phyloP scores from a whole-genome alignment of 2,797 vertebrate species.

The Pangasius krempfi region DNA sequence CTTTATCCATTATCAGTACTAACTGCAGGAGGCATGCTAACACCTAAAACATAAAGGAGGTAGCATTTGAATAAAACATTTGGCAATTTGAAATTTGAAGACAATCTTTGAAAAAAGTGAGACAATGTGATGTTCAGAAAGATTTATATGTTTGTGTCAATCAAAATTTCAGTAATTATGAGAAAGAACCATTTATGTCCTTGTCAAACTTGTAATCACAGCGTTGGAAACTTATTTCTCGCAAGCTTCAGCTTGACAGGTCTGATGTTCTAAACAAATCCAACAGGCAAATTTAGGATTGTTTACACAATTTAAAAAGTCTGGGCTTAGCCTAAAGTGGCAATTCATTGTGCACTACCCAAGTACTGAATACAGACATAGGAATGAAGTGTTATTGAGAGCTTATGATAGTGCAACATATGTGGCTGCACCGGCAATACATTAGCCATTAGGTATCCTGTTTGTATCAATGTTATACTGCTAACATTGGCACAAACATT shows the following conservation, averaged over 20 bases:
- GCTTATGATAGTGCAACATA: not conserved
- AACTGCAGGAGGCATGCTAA: not conserved
- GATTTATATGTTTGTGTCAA: not conserved
- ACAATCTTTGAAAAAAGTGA: not conserved
- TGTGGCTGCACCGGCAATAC: not conserved
- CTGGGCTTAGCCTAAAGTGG: not conserved
- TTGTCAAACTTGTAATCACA: conserved; percentile 2
- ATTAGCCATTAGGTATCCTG: too few relatives aligned
- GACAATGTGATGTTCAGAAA: not conserved
- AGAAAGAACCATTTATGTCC: not conserved
- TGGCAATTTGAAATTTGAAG: not conserved
- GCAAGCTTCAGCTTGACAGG: not conserved
- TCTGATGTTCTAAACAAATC: not conserved
- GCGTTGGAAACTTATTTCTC: not conserved
- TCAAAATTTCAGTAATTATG: not conserved
- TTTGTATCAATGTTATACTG: too few relatives aligned
- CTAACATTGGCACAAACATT: not conserved
- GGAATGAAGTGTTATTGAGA: not conserved
- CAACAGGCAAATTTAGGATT: not conserved
- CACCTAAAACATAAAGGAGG: not conserved
- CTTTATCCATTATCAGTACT: not conserved
- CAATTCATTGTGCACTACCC: not conserved
- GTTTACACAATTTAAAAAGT: not conserved
- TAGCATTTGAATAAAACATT: not conserved
- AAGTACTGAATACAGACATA: not conserved